A percentile compares a stretch with the other conserved stretches of the same genome.
Evolutionary conservation across 2,113 vertebrate species (phyloP).

Genomic region (Prionailurus bengalensis): DNA sequence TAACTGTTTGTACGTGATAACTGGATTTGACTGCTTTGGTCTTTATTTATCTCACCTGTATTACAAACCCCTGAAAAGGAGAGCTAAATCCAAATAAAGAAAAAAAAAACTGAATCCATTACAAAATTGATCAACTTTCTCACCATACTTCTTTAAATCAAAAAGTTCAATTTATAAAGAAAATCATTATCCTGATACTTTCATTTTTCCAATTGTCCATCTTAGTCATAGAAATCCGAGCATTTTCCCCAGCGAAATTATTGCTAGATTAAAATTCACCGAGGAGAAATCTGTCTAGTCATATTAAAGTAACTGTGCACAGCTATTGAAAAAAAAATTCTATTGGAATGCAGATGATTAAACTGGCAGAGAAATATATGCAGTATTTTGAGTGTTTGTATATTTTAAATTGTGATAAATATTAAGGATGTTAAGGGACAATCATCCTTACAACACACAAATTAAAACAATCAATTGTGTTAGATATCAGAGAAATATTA

Average conservation of each 20-base stretch:
- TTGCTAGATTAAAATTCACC: conserved; percentile 1
- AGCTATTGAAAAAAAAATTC: background rate
- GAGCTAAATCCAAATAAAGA: background rate
- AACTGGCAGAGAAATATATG: background rate
- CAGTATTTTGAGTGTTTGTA: conserved; percentile 11
- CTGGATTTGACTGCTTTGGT: background rate
- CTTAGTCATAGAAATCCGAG: background rate
- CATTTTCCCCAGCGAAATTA: background rate
- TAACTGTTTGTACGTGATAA: background rate
- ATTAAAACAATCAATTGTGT: conserved; percentile 55
- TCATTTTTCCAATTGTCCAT: background rate
- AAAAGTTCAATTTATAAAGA: background rate
- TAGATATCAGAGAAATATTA: conserved; percentile 65
- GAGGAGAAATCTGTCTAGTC: background rate
- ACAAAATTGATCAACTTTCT: background rate
- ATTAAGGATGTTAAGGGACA: background rate
- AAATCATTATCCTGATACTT: background rate
- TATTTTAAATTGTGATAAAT: conserved; percentile 50
- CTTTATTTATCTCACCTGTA: background rate
- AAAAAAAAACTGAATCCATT: background rate
- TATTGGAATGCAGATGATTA: conserved; percentile 5
- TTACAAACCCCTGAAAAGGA: background rate
- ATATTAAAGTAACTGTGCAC: background rate
- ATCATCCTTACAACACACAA: background rate
- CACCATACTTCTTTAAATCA: background rate